phyloP scores from a whole-genome alignment of 2,113 vertebrate species.

The Pygoscelis antarcticus region DNA sequence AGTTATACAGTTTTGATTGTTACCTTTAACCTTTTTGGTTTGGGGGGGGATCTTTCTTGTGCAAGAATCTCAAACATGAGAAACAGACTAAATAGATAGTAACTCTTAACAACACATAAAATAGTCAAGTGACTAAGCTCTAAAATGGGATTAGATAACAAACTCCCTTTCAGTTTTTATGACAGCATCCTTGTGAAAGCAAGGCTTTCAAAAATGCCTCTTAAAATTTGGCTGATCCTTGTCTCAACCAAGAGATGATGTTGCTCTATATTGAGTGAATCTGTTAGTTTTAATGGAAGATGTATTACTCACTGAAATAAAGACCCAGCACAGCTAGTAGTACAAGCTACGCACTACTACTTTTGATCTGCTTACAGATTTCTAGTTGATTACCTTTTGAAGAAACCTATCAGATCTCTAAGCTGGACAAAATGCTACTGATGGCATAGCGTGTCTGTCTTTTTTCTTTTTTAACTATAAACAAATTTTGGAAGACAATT shows the following conservation, averaged over 20 bases:
- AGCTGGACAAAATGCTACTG: background rate
- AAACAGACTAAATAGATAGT: background rate
- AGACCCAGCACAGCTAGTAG: background rate
- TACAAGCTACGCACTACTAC: fast-evolving
- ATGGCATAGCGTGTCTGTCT: background rate
- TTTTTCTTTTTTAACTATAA: background rate
- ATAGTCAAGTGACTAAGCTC: background rate
- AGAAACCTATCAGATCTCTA: background rate
- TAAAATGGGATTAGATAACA: background rate
- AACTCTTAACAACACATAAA: background rate
- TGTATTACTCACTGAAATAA: background rate
- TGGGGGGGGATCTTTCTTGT: background rate
- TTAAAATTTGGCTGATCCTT: background rate
- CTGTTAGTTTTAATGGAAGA: background rate
- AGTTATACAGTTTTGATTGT: background rate
- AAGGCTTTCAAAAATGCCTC: background rate
- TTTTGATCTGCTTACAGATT: background rate
- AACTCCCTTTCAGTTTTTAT: background rate
- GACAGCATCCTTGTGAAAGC: background rate
- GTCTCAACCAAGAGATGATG: background rate
- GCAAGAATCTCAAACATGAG: background rate
- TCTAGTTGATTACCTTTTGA: background rate
- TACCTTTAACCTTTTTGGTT: background rate
- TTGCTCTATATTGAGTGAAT: background rate
- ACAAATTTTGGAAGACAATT: background rate